Evolutionary conservation across 2,888 invertebrate genomes (phyloP).

Genomic region (Eudemis profundana): DNA sequence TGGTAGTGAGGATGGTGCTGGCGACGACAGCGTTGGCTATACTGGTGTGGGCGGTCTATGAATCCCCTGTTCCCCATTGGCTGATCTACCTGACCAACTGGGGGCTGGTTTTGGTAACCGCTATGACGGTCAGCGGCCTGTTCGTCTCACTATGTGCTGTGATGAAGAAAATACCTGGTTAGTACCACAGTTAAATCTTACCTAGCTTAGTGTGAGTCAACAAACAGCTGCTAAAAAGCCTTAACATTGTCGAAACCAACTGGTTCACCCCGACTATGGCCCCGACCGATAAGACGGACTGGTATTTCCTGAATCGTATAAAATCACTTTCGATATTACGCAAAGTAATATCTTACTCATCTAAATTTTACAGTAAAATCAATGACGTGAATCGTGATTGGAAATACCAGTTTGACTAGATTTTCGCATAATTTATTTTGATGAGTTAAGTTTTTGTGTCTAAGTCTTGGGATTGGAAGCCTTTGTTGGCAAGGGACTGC

Average conservation of each 20-base stretch:
- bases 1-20: constrained; percentile 65
- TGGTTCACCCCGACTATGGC: not conserved
- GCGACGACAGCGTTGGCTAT: constrained; percentile 59
- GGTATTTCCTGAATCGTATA: not conserved
- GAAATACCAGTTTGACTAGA: no score
- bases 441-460: no score
- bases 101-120: constrained; percentile 67
- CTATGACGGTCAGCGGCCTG: constrained; percentile 62
- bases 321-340: constrained; percentile 1
- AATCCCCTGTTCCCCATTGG: constrained; percentile 61
- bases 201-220: not conserved
- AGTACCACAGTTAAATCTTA: constrained; percentile 46
- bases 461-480: no score
- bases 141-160: constrained; percentile 62
- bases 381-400: no score
- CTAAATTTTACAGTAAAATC: not conserved
- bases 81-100: constrained; percentile 77
- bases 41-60: constrained; percentile 66
- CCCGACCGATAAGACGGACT: not conserved
- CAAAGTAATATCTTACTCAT: not conserved
- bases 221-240: constrained; percentile 1
- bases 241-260: constrained; percentile 1
- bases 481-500: no score
- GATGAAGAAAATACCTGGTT: constrained; percentile 60
- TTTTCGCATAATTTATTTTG: no score